Evolutionary conservation across 2,797 vertebrate species (phyloP).

Genomic region (Fistularia tabacaria): DNA sequence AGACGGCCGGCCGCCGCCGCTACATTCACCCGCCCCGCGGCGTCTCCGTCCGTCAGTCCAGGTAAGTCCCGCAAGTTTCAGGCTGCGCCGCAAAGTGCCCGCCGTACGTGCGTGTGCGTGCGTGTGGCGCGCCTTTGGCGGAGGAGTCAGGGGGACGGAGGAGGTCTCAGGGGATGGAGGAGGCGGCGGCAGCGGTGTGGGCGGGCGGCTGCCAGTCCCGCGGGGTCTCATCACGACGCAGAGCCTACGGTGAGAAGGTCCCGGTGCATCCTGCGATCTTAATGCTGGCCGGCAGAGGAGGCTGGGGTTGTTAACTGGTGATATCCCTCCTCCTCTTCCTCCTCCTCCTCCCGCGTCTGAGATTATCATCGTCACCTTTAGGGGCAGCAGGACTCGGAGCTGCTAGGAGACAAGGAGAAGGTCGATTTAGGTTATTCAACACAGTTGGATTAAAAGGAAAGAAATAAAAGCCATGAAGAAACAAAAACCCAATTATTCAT

Average conservation of each 20-base stretch:
- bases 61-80: constrained; percentile 5
- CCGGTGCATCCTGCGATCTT: constrained; percentile 34
- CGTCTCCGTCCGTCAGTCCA: background rate
- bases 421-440: too few species aligned
- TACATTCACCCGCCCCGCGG: constrained; percentile 35
- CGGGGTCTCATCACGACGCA: constrained; percentile 32
- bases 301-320: constrained; percentile 55
- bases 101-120: constrained; percentile 6
- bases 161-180: background rate
- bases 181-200: constrained; percentile 16
- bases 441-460: too few species aligned
- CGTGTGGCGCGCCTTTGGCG: too few species aligned
- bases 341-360: constrained; percentile 17
- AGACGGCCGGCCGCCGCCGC: constrained; percentile 18
- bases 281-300: constrained; percentile 37
- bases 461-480: too few species aligned
- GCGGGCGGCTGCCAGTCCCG: constrained; percentile 25
- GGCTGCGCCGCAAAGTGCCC: constrained; percentile 21
- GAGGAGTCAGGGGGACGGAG: too few species aligned
- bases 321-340: constrained; percentile 27
- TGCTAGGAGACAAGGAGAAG: too few species aligned
- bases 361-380: constrained; percentile 28
- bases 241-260: constrained; percentile 26
- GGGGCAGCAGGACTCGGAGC: background rate
- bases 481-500: too few species aligned